phyloP scores from a whole-genome alignment of 2,113 vertebrate genomes.

The Carassius gibelio region DNA sequence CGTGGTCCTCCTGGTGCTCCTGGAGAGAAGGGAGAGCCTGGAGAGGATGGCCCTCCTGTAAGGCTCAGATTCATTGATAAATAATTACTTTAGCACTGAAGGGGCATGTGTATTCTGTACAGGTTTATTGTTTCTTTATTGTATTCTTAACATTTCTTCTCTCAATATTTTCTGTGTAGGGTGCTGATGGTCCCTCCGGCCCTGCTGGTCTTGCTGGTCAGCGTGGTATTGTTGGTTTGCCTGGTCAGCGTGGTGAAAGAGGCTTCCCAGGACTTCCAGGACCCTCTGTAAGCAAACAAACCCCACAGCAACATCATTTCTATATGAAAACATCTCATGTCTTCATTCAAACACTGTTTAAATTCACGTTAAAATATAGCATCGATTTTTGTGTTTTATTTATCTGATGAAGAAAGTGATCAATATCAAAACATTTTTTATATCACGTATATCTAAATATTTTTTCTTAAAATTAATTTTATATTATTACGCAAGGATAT shows the following conservation, averaged over 20 bases:
- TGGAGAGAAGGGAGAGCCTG: constrained; percentile 92
- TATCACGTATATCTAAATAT: not conserved
- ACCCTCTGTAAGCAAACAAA: constrained; percentile 84
- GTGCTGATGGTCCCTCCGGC: constrained; percentile 87
- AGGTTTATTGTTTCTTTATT: not conserved
- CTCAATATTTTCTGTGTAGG: constrained; percentile 70
- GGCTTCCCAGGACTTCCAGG: constrained; percentile 95
- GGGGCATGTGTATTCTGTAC: not conserved
- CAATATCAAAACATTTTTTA: not conserved
- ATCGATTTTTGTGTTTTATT: not conserved
- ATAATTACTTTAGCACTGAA: not conserved
- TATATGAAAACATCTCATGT: not conserved
- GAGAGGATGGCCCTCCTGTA: constrained; percentile 84
- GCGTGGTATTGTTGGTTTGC: constrained; percentile 93
- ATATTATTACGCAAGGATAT: not conserved
- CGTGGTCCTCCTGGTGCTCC: constrained; percentile 83
- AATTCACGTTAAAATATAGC: not conserved
- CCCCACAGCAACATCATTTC: not conserved
- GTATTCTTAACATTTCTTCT: constrained; percentile 19
- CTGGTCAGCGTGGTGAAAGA: constrained; percentile 95
- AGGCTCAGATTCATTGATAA: constrained; percentile 55
- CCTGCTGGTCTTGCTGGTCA: constrained; percentile 88
- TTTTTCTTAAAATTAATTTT: not conserved
- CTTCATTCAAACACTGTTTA: not conserved
- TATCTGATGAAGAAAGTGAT: not conserved